A percentile compares a stretch with the other conserved stretches of the same genome.
These are phyloP conservation scores for Drosophila crucigera DNA, from an alignment of 2,888 invertebrate species.

Conservation along the genomic window DNA sequence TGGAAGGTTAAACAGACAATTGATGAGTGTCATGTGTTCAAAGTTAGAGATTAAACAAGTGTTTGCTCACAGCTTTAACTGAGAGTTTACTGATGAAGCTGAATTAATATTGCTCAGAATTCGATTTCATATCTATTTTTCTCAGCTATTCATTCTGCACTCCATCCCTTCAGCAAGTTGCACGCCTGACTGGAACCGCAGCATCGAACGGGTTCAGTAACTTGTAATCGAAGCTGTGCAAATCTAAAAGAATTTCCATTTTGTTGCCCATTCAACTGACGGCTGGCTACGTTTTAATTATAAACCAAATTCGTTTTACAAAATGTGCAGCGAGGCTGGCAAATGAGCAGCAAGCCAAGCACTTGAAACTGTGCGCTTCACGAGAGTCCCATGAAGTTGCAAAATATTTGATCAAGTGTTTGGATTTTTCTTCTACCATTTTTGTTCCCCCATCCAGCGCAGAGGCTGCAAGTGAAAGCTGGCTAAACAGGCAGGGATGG, in stretches of 20 bases:
- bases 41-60: conserved; percentile 7
- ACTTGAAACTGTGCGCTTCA: conserved; percentile 67
- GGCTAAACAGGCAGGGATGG: conserved; percentile 23
- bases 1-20: conserved; percentile 29
- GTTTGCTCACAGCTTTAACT: conserved; percentile 14
- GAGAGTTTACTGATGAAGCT: neutral
- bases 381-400: conserved; percentile 76
- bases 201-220: conserved; percentile 63
- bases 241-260: conserved; percentile 64
- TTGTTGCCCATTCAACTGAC: conserved; percentile 78
- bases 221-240: conserved; percentile 66
- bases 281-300: conserved; percentile 82
- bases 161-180: conserved; percentile 15
- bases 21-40: conserved; percentile 19
- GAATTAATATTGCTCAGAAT: conserved; percentile 1
- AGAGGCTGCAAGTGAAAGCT: conserved; percentile 71
- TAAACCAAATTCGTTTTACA: conserved; percentile 70
- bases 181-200: conserved; percentile 54
- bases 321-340: conserved; percentile 62
- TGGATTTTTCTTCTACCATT: conserved; percentile 49
- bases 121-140: conserved; percentile 36
- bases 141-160: neutral
- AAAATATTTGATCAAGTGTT: conserved; percentile 82
- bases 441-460: conserved; percentile 6
- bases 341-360: conserved; percentile 62